Evolutionary conservation across 2,888 invertebrate genomes (phyloP), one percentile per base, ranked within the genome.

Genomic region (Caenorhabditis panamensis): DNA sequence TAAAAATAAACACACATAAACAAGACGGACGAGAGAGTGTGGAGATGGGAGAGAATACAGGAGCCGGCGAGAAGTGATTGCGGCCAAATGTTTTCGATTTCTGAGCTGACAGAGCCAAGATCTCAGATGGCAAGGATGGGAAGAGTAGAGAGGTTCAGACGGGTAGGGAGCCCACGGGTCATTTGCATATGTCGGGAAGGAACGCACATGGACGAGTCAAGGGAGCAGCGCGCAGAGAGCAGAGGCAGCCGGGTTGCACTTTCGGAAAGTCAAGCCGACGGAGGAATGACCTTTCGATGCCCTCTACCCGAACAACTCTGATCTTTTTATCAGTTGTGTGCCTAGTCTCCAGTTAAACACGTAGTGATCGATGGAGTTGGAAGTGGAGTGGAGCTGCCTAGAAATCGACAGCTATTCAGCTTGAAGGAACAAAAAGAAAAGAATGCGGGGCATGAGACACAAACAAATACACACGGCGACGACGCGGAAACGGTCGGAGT

Each of bases 1-100:
- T 73, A 64, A 58, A 73, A 73, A 73, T 73, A 73, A 73, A 73
- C 66, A 73, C 73, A 73, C 73, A 73, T 73, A 73, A 73, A 64
- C 64, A 73, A 73, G 63, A 31, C 28, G 49, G 28, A 5, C 11
- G 20, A 71, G 58, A 72, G n/a, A 56, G 71, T 58, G 26, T 64
- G 3, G 5, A 5, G 58, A 73, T 63, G 18, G 49, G 24, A 26
- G 72, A 64, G 64, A 26, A 20, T 20, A 8, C 28, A 16, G 62
- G 18, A 56, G 22, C 2, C 1, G 63, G 64, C 36, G 75, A 66
- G 75, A 75, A 61, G 53, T 75, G 75, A 75, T 75, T 75, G 66
- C 61, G 59, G 58, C 66, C 75, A 66, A 75, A 75, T 75, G 75
- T 61, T 59, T 66, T 66, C 44, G 66, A 47, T 71, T 71, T 62